Conservation (phyloP, 2,113 vertebrate species). For the Poecile atricapillus region DNA sequence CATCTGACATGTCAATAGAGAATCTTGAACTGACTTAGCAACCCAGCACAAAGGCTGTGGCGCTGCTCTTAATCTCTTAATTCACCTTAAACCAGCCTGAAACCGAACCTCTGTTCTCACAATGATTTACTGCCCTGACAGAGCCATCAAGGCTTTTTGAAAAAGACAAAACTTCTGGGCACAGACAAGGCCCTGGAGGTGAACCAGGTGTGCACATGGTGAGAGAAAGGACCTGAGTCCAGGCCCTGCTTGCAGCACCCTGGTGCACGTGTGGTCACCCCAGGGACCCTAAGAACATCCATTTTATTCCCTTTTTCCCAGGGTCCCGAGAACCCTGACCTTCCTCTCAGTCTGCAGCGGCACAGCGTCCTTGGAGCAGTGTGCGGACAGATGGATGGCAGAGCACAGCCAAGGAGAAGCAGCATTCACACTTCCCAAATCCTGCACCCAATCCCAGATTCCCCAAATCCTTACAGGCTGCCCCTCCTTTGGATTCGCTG, state of each 20-base stretch:
- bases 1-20: background rate
- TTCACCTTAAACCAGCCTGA: background rate
- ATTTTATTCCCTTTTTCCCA: rapidly evolving
- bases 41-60: background rate
- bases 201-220: rapidly evolving
- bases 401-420: background rate
- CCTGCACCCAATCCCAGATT: background rate
- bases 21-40: background rate
- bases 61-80: background rate
- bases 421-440: background rate
- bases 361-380: background rate
- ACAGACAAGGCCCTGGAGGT: background rate
- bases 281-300: background rate
- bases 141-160: background rate
- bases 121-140: background rate
- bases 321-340: too few relatives aligned
- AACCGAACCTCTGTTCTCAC: background rate
- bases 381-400: rapidly evolving
- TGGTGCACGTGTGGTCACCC: background rate
- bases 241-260: background rate
- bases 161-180: background rate
- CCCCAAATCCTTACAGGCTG: background rate
- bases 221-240: background rate
- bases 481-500: background rate
- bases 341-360: background rate